Base-by-base conservation (phyloP, 2,888 invertebrate species). In the Stenurella melanura region DNA sequence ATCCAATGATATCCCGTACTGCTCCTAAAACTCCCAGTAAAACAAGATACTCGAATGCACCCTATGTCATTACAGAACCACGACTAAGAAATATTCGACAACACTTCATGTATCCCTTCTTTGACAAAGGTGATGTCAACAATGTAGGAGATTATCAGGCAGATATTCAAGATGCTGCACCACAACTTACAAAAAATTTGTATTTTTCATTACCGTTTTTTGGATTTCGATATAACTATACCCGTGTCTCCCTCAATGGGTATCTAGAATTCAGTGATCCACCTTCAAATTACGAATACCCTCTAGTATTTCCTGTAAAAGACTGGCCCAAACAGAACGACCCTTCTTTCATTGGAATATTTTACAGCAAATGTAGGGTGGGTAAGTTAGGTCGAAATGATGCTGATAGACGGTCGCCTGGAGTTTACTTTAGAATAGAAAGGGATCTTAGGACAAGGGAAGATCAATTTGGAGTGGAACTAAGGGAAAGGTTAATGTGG, bases 201-300 rank as follows among this genome's bases (percentile, higher is more conserved):
- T 97, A 97, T 89, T 98, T 97, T 85, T 96, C 97, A 85, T 90
- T 98, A 75, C 98, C 98, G 0, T 98, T 97, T 90, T 98, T 94
- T 88, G 98, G 98, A 0, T 86, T 86, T 76, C 92, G 97, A 82
- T 98, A 94, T 88, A 97, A 98, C 90, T 98, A 98, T 85, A 97
- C 98, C 0, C 92, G 97, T 90, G 96, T 98, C 0, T 89, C 89
- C 6, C 79, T 90, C 12, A 88, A 89, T 75, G 90, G 90, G 38
- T 89, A 90, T 90, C 93, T 89, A 70, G 96, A 96, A 89, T 97
- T 97, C 92, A 97, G 96, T 74, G 96, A 97, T 86, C 97, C 97
- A 0, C 97, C 97, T 56, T 94, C 94, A 80, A 94, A 95, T 86
- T 95, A 93, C 86, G 94, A 93, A 0, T 97, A 97, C 85, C 97